Evolutionary conservation across 2,888 invertebrate genomes (phyloP), one percentile per base, ranked within the genome.

Genomic region (Ceramica pisi): DNA sequence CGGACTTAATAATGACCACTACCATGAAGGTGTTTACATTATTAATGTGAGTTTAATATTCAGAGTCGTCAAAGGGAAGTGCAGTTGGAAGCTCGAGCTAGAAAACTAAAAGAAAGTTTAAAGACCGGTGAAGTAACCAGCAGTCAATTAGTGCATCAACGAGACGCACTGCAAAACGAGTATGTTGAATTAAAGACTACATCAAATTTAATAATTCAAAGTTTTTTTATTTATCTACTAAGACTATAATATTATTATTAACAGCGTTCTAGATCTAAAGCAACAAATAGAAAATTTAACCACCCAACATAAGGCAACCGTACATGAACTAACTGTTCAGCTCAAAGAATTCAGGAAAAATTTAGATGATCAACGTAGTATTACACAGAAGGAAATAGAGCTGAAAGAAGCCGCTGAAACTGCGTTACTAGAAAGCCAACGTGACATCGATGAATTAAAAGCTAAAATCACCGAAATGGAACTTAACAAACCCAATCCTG

Each of bases 41-140:
- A 55, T n/a, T 66, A 7, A 66, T 60, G 12, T 2, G 19, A 23
- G 35, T 60, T 62, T 66, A 14, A 38, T 63, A 38, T 66, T 63
- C 53, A 96, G 96, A 95, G 93, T 82, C 95, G 95, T 48, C 95
- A 94, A 89, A 91, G 87, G 80, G 96, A 96, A 89, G 90, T 92
- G 6, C 94, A 94, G 56, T 78, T 95, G 66, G 96, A 96, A 90
- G 93, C 94, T 50, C 92, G 94, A 23, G 95, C 95, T 44, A 90
- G 95, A 71, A 96, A 95, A 85, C 86, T 95, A 75, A 95, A 92
- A 83, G 96, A 96, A 83, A 92, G 93, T 31, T 82, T 95, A 61
- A 95, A 94, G 85, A 94, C 94, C 62, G 95, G 95, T 14, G 95
- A 96, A 91, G 87, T 95, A 62, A 82, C 94, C 2, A 94, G 89